Evolutionary conservation across 1,140 invertebrate species (phyloP).

Genomic region (Diachasma alloeum): DNA sequence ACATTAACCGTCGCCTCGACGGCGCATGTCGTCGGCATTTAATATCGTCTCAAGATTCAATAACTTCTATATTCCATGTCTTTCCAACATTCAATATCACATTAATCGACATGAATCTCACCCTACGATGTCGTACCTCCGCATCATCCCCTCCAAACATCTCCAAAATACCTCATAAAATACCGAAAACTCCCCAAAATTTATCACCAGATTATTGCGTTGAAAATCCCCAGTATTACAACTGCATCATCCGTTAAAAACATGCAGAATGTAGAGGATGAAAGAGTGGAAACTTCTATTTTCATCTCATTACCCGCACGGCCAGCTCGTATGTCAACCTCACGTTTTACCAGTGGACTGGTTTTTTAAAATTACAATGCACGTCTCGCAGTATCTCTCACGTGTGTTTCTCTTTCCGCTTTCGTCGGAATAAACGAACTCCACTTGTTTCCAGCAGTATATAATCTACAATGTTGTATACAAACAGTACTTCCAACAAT

Average conservation of each 20-base stretch:
- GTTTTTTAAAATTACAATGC: slow-evolving; percentile 20
- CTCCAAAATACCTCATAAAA: no score
- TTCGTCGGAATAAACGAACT: slow-evolving; percentile 18
- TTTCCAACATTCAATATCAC: background rate
- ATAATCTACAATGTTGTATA: slow-evolving; percentile 7
- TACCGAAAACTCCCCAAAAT: no score
- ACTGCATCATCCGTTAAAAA: slow-evolving; percentile 12
- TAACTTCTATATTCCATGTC: background rate
- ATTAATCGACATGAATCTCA: background rate
- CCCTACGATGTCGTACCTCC: no score
- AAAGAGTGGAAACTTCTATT: slow-evolving; percentile 22
- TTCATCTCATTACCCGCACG: slow-evolving; percentile 29
- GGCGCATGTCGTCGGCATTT: no score
- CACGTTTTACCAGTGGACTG: background rate
- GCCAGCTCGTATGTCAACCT: slow-evolving; percentile 21
- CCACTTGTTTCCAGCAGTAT: slow-evolving; percentile 1
- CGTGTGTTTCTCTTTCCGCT: slow-evolving; percentile 9
- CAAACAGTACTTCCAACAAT: background rate
- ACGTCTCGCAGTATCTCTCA: background rate
- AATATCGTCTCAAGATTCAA: no score
- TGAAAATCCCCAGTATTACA: slow-evolving; percentile 4
- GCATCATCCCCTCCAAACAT: no score
- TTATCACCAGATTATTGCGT: background rate
- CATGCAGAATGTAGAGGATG: background rate
- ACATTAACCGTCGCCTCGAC: no score